Base-by-base conservation (phyloP, 2,888 invertebrate species). In the Cataglyphis altisquamis region DNA sequence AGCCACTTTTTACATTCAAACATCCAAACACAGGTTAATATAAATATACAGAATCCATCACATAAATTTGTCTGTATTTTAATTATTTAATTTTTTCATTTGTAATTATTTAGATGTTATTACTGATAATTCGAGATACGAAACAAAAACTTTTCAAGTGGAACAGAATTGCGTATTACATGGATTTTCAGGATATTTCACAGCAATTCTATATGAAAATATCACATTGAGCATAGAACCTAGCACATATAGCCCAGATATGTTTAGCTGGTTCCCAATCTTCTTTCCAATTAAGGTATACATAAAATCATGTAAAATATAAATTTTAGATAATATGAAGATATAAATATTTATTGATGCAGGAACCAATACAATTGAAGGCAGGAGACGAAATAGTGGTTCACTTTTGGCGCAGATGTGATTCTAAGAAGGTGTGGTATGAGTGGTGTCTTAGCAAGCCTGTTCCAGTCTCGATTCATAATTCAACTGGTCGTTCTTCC, bases 241-340 rank as follows among this genome's bases (percentile, higher is more conserved):
- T 0, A 96, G 96, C 66, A 98, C 98, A 0, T 98, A 98, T 94
- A 98, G 99, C 29, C 96, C 96, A 0, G 98, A 98, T 90, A 98
- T 99, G 98, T 98, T 98, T 92, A 98, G 98, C 86, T 99, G 99
- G 99, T 99, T 99, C 94, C 99, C 99, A 8, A 98, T 99, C 88
- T 98, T 98, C 91, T 98, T 99, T 93, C 99, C 99, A 10, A 96
- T 98, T 66, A 96, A 96, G 95, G 98, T 98, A 95, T 95, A 95
- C 92, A 57, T 64, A n/a, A 62, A 39, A 68, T 70, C 1, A 32
- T 62, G 4, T 18, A 25, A 73, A 32, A 32, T 60, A 62, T 9
- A 63, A 41, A 41, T 32, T 1, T 15, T 41, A 32, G 6, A 45
- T 41, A 74, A 62, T 21, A 9, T 15, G 32, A 36, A 48, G 32